Base-by-base conservation (phyloP, 30 jellyfish, hydroid and myxozoan genomes). In the Aurelia aurita region DNA sequence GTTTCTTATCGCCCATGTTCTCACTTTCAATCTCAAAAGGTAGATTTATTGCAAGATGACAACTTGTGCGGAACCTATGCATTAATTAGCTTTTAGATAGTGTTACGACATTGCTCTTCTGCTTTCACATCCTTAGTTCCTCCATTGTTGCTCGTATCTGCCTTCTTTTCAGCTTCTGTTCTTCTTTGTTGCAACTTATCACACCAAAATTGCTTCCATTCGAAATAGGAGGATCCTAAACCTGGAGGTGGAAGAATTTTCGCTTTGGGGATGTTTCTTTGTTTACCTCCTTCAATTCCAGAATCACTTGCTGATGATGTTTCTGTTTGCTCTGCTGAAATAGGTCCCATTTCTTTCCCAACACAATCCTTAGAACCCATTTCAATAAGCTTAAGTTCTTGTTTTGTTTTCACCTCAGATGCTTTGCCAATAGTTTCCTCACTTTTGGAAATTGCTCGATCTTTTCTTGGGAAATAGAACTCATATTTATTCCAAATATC, bases 401-500 rank as follows among this genome's bases (percentile, higher is more conserved):
- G 61, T 46, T 26, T 35, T 26, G 67, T 3, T 6, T 61, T 29
- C 31, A 2, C n/a, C 46, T n/a, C 15, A 14, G n/a, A 2, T 34
- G 35, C 31, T 34, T 34, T 46, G 34, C n/a, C 69, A 2, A 14
- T 16, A 1, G 28, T 34, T 44, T 28, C 74, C 51, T 64, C 28
- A 7, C 53, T 12, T 60, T 67, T 43, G 44, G 32, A 51, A 11
- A 16, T 47, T 8, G 25, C 73, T 72, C 71, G 23, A 23, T 46
- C 31, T 35, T 77, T 60, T 34, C 77, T 82, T 10, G 91, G 91
- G 46, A 82, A 82, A 47, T 82, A 82, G 44, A 66, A 82, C 51
- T 82, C 59, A 49, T 82, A 82, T 18, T 23, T 35, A 1, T 43
- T 46, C 71, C 64, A 26, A 21, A 19, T 22, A n/a, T 74, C 74